phyloP scores from a whole-genome alignment of 2,113 vertebrate species.

The Pundamilia nyererei region DNA sequence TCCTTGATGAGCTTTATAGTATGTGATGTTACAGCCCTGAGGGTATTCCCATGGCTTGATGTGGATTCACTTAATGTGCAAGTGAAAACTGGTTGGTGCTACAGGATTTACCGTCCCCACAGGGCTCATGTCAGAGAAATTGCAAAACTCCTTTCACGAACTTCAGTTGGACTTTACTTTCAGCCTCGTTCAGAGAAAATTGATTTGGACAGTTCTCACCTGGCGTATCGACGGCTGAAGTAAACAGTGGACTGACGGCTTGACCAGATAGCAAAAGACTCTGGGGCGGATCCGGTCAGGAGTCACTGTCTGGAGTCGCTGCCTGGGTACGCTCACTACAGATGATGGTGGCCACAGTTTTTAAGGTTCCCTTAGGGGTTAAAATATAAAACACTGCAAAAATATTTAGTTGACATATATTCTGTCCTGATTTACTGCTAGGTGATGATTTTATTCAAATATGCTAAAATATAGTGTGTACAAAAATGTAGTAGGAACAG shows the following conservation, averaged over 20 bases:
- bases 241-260: neutral
- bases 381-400: neutral
- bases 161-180: neutral
- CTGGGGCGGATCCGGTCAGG: neutral
- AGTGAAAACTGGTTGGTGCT: neutral
- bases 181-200: neutral
- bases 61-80: neutral
- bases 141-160: neutral
- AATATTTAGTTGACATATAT: neutral
- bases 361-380: neutral
- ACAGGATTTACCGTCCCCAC: neutral
- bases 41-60: neutral
- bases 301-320: neutral
- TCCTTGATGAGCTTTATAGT: neutral
- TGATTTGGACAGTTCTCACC: neutral
- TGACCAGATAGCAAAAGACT: neutral
- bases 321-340: neutral
- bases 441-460: neutral
- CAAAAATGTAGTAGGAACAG: neutral
- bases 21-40: neutral
- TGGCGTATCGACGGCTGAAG: fast-evolving
- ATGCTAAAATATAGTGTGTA: neutral
- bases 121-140: neutral
- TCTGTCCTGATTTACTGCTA: neutral
- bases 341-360: neutral